phyloP scores from a whole-genome alignment of 2,113 vertebrate genomes.

The Potamarius usumacintae region DNA sequence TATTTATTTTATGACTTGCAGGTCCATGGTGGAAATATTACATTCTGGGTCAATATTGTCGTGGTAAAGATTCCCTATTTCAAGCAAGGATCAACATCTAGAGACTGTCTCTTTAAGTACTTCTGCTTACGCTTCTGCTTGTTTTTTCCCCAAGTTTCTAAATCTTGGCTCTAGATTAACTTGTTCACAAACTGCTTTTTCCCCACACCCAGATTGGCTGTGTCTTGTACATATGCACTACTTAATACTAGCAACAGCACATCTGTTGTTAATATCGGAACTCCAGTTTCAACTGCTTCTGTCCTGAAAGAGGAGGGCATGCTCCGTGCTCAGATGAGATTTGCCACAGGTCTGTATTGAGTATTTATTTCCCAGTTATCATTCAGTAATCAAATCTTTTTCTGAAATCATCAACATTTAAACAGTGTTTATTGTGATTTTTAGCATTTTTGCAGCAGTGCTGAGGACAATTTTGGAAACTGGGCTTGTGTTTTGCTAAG shows the following conservation, averaged over 20 bases:
- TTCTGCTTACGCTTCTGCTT: neutral
- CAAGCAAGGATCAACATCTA: constrained; percentile 42
- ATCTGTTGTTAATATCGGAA: constrained; percentile 6
- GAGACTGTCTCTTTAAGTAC: constrained; percentile 55
- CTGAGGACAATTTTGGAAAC: neutral
- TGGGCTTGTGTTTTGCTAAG: neutral
- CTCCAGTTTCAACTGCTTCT: neutral
- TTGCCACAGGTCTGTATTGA: constrained; percentile 62
- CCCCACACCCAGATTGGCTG: constrained; percentile 43
- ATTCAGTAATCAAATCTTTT: neutral
- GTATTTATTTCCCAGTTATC: neutral
- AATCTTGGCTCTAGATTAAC: neutral
- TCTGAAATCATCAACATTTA: neutral
- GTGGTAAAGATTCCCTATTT: constrained; percentile 24
- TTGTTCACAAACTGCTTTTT: neutral
- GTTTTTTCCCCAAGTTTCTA: neutral
- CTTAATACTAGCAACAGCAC: constrained; percentile 22
- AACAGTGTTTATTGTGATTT: neutral
- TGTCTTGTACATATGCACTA: constrained; percentile 55
- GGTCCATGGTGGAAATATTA: constrained; percentile 51
- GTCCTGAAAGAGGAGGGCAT: constrained; percentile 49
- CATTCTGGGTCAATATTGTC: constrained; percentile 54
- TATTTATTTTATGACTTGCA: constrained; percentile 12
- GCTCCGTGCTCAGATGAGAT: constrained; percentile 59
- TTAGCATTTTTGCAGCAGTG: neutral